These are phyloP conservation scores for Apocrypta bakeri DNA, from an alignment of 1,140 invertebrate genomes.

Conservation along the genomic window DNA sequence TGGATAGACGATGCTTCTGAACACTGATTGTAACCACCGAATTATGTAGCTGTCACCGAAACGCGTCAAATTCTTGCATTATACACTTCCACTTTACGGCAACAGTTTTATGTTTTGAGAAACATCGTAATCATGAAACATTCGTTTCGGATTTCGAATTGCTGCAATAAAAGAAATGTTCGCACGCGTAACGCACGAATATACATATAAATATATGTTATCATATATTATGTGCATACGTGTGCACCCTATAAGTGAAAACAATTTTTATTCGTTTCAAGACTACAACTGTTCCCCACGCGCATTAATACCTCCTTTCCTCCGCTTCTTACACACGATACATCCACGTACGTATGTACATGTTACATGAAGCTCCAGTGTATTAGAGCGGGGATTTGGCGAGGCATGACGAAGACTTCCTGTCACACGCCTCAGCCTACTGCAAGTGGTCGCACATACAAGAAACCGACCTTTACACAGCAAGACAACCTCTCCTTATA, in stretches of 20 bases:
- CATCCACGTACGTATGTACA: not conserved
- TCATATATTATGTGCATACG: not conserved
- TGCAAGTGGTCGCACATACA: conserved; percentile 50
- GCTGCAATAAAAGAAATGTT: no score
- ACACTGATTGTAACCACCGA: conserved; percentile 17
- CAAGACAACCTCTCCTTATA: conserved; percentile 23
- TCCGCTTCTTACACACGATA: not conserved
- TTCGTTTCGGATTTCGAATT: no score
- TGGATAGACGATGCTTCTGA: conserved; percentile 25
- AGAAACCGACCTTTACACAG: not conserved
- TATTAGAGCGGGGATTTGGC: conserved; percentile 53
- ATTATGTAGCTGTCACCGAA: not conserved
- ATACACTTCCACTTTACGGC: not conserved
- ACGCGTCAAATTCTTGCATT: conserved; percentile 25
- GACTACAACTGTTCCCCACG: conserved; percentile 1
- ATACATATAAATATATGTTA: no score
- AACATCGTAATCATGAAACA: no score
- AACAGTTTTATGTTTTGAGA: not conserved
- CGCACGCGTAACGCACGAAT: no score
- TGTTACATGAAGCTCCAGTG: not conserved
- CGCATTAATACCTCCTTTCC: conserved; percentile 9
- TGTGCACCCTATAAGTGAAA: not conserved
- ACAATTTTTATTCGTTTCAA: conserved; percentile 3
- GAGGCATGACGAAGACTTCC: conserved; percentile 68
- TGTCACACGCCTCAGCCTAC: conserved; percentile 67